These are phyloP conservation scores for Notamacropus eugenii DNA, from an alignment of 2,797 vertebrate genomes.

Conservation along the genomic window DNA sequence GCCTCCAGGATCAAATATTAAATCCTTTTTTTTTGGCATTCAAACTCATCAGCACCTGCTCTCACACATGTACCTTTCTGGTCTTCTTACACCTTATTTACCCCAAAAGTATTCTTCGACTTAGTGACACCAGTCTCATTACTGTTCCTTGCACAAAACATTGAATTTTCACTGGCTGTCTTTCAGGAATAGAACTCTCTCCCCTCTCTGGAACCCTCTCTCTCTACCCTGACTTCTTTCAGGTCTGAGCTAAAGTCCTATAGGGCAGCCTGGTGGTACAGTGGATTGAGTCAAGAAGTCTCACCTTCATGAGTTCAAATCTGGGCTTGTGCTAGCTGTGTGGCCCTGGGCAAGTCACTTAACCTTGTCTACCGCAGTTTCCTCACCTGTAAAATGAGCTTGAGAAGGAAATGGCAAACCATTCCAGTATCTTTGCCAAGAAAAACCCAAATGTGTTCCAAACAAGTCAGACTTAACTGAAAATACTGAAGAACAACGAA, in stretches of 20 bases:
- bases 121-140: background rate
- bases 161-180: background rate
- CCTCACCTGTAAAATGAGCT: background rate
- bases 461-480: background rate
- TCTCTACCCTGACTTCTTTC: background rate
- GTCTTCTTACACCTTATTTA: background rate
- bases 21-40: background rate
- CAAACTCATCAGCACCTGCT: background rate
- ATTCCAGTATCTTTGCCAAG: background rate
- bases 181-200: background rate
- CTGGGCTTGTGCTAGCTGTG: background rate
- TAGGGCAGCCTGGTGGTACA: background rate
- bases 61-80: background rate
- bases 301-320: background rate
- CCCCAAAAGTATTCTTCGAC: background rate
- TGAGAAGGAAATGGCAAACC: background rate
- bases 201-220: background rate
- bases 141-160: background rate
- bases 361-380: background rate
- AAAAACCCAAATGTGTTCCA: background rate
- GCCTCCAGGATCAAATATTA: background rate
- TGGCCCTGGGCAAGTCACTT: background rate
- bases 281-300: background rate
- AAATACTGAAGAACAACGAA: background rate
- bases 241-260: background rate